Percentiles rank a stretch among this genome's conserved stretches.
phyloP scores from a whole-genome alignment of 2,113 vertebrate genomes.

The Cichladusa arquata region DNA sequence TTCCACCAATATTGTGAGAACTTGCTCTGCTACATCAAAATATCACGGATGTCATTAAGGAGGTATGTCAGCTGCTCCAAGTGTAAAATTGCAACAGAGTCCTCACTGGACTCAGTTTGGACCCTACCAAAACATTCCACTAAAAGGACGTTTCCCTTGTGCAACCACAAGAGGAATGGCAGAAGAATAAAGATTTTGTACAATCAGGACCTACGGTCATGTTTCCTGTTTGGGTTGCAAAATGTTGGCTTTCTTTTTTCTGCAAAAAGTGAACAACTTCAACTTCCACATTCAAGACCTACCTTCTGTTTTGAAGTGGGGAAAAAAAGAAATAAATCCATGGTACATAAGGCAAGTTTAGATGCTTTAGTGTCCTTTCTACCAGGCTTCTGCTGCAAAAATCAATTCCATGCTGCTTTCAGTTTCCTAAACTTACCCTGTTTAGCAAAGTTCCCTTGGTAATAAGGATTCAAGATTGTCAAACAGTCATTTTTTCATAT shows the following conservation, averaged over 20 bases:
- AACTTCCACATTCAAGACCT: not conserved
- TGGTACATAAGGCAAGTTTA: not conserved
- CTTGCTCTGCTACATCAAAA: not conserved
- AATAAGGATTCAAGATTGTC: not conserved
- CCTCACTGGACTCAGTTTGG: not conserved
- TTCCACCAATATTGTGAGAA: not conserved
- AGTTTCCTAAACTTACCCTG: not conserved
- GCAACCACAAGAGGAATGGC: not conserved
- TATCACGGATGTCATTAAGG: not conserved
- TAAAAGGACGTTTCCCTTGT: not conserved
- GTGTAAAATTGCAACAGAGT: slow-evolving; percentile 32
- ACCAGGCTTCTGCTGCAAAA: not conserved
- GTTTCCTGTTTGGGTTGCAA: not conserved
- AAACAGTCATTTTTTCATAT: not conserved
- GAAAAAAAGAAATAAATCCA: not conserved
- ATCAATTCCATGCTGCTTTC: not conserved
- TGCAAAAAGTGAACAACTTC: not conserved
- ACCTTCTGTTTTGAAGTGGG: not conserved
- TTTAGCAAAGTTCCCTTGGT: not conserved
- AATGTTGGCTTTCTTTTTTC: not conserved
- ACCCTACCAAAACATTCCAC: slow-evolving; percentile 15
- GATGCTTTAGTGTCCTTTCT: not conserved
- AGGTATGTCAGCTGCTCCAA: not conserved
- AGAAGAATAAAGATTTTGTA: slow-evolving; percentile 12
- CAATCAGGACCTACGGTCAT: not conserved